phyloP scores from a whole-genome alignment of 2,797 vertebrate genomes.

The Oryzias sinensis region DNA sequence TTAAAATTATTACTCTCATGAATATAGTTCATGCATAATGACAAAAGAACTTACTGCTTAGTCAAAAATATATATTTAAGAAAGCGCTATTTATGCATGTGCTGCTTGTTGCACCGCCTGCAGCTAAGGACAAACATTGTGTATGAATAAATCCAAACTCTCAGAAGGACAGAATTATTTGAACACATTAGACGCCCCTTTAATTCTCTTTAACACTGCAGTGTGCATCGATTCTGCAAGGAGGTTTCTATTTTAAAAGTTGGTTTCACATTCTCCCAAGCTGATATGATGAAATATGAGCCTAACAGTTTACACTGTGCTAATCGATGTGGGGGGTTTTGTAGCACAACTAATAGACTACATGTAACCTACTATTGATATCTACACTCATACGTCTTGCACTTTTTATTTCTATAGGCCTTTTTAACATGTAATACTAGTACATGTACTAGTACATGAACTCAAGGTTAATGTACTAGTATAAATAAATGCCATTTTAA shows the following conservation, averaged over 20 bases:
- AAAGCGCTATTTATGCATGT: neutral
- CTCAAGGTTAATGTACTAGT: neutral
- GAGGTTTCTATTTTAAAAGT: conserved; percentile 57
- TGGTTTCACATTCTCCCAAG: conserved; percentile 52
- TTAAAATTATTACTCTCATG: too few species aligned
- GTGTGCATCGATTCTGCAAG: conserved; percentile 31
- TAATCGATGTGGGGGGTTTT: conserved; percentile 47
- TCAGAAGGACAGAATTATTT: conserved; percentile 11
- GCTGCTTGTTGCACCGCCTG: neutral
- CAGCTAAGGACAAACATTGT: neutral
- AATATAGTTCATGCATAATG: too few species aligned
- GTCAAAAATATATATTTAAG: too few species aligned
- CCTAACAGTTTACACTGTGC: conserved; percentile 40
- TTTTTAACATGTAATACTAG: conserved; percentile 5
- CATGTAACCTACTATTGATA: conserved; percentile 52
- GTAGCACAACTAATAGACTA: conserved; percentile 52
- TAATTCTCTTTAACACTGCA: conserved; percentile 35
- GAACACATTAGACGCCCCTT: conserved; percentile 21
- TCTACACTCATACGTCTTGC: neutral
- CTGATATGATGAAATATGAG: conserved; percentile 52
- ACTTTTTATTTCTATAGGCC: conserved; percentile 5
- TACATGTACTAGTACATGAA: neutral
- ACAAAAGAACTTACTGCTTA: too few species aligned
- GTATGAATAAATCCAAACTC: conserved; percentile 11
- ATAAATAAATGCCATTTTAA: too few species aligned